Percentiles rank a stretch among this genome's conserved stretches.
Evolutionary conservation across 2,888 invertebrate genomes (phyloP).

Genomic region (Linyphia triangularis): DNA sequence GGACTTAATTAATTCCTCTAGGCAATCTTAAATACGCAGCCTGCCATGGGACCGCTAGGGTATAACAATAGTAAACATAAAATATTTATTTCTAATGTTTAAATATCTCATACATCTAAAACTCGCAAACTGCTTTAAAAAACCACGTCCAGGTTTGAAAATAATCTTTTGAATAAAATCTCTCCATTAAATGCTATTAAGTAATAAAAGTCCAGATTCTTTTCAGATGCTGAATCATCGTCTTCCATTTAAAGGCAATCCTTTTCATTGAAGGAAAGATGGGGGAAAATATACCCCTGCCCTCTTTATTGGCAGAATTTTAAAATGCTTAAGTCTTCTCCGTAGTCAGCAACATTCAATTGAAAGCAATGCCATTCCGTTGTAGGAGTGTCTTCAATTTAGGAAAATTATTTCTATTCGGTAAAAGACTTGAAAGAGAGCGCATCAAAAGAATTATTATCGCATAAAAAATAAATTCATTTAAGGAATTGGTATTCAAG

Average conservation of each 20-base stretch:
- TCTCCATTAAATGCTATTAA: conserved; percentile 55
- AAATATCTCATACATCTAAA: too few relatives aligned
- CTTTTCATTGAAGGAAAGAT: conserved; percentile 47
- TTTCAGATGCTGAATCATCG: conserved; percentile 53
- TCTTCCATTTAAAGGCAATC: conserved; percentile 51
- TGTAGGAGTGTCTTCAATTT: neutral
- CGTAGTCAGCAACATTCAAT: conserved; percentile 14
- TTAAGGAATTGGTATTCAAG: neutral
- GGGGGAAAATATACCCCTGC: neutral
- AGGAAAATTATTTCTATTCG: neutral
- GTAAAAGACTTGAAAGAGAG: neutral
- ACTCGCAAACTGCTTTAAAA: too few relatives aligned
- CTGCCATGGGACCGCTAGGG: too few relatives aligned
- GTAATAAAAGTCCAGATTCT: conserved; percentile 39
- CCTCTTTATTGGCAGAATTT: neutral
- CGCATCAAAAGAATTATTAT: neutral
- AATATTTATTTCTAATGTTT: too few relatives aligned
- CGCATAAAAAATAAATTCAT: conserved; percentile 3
- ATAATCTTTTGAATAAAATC: conserved; percentile 10
- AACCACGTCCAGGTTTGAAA: too few relatives aligned
- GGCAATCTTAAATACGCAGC: too few relatives aligned
- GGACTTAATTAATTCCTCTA: too few relatives aligned
- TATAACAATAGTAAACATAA: too few relatives aligned
- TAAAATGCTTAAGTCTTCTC: conserved; percentile 40
- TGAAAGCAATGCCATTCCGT: neutral